phyloP scores from a whole-genome alignment of 2,888 invertebrate species.

The Phengaris alcon region DNA sequence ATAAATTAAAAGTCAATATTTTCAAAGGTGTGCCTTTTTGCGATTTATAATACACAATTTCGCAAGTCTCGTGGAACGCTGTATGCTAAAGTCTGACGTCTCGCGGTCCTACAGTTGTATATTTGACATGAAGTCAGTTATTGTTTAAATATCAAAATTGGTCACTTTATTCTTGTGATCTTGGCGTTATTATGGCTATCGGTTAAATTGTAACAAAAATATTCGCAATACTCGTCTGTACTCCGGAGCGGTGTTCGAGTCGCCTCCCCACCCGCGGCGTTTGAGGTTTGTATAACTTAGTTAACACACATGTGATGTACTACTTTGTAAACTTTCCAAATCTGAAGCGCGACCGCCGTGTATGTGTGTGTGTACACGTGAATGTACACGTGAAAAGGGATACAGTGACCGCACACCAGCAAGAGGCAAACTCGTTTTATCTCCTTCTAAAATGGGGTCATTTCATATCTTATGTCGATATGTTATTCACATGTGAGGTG shows the following conservation, averaged over 20 bases:
- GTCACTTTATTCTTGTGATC: neutral
- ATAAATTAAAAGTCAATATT: no score
- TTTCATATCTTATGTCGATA: neutral
- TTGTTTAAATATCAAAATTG: neutral
- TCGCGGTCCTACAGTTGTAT: no score
- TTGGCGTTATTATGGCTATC: neutral
- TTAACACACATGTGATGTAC: conserved; percentile 17
- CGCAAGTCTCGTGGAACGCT: no score
- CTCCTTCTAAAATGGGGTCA: neutral
- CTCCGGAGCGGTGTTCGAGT: neutral
- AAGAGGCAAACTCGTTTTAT: neutral
- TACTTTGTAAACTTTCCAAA: conserved; percentile 26
- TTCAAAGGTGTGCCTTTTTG: no score
- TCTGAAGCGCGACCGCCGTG: neutral
- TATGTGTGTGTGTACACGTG: conserved; percentile 4
- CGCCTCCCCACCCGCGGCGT: conserved; percentile 23
- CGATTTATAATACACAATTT: no score
- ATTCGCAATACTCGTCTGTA: neutral
- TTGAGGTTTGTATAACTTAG: conserved; percentile 21
- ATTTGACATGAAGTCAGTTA: no score
- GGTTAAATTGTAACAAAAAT: no score
- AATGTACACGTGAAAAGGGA: neutral
- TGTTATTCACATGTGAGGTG: neutral
- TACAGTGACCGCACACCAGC: neutral
- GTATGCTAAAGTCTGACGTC: no score